Conservation (phyloP, 1,140 invertebrate genomes). For the Calephelis nemesis region DNA sequence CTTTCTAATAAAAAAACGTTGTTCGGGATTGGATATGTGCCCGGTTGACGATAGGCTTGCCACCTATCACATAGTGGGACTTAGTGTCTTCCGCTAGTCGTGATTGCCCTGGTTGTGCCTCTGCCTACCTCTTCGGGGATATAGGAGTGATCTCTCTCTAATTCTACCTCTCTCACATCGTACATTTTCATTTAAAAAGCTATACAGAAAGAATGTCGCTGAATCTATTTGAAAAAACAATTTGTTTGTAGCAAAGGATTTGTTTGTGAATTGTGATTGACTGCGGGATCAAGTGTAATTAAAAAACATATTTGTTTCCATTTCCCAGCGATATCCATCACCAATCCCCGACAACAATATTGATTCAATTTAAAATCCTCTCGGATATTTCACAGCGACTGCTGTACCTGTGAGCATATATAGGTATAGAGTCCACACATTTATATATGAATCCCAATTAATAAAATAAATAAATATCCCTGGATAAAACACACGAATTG, state of each 20-base stretch:
- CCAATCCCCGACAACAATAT: not conserved
- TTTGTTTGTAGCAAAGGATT: not conserved
- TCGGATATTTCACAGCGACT: not conserved
- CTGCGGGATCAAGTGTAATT: not conserved
- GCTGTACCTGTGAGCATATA: not conserved
- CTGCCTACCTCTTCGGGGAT: too few relatives aligned
- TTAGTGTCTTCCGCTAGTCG: too few relatives aligned
- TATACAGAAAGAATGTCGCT: not conserved
- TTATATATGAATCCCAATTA: not conserved
- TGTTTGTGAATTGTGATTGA: constrained; percentile 8
- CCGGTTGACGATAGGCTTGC: too few relatives aligned
- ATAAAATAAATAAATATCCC: too few relatives aligned
- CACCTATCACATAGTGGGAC: too few relatives aligned
- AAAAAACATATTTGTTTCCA: constrained; percentile 15
- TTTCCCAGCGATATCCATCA: not conserved
- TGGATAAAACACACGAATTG: too few relatives aligned
- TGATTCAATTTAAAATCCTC: constrained; percentile 15
- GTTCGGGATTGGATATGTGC: too few relatives aligned
- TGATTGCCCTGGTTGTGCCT: too few relatives aligned
- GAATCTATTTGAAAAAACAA: not conserved
- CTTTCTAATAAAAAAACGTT: too few relatives aligned
- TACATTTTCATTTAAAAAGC: too few relatives aligned
- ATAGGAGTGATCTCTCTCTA: too few relatives aligned
- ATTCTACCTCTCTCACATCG: too few relatives aligned
- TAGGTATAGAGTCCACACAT: not conserved